Base-by-base conservation (phyloP, 2,113 vertebrate genomes). In the Elaphurus davidianus region DNA sequence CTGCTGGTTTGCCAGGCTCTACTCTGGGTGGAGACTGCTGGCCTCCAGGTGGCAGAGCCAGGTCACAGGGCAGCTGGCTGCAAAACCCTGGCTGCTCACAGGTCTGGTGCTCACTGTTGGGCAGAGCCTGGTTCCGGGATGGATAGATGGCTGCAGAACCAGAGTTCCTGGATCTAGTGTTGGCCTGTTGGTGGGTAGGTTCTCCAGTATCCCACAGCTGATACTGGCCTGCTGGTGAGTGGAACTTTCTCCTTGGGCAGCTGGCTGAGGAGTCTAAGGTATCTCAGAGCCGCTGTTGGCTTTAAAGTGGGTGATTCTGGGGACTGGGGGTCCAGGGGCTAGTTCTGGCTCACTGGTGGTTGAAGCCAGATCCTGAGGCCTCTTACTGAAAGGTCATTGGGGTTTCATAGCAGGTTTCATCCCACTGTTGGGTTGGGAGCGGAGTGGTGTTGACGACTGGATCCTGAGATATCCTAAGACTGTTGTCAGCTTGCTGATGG, bases 381-480 rank as follows among this genome's bases (percentile, higher is more conserved):
- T n/a, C 50, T 54, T 6, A 50, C 28, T 23, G 79, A n/a, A 54
- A 52, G 50, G 50, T 12, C 33, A 33, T 19, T 82, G 50, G 79
- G 6, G 11, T 54, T 33, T 52, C 50, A 33, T 19, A 82, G 50
- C 30, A 21, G 30, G 19, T 54, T 33, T 82, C 79, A 54, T 52
- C 19, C 50, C 79, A 54, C 79, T 33, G 45, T 30, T 50, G 45
- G 16, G 30, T 1, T 0, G 19, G n/a, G 6, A 1, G 9, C 4
- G 0, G 4, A 1, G 27, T 52, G 33, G 8, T 2, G 5, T 36
- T 71, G 67, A 71, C 5, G 0, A 10, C 28, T 81, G 9, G 28
- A 33, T 81, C 28, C 45, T 81, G 28, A 50, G 9, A 50, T 52
- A 52, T 52, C 47, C 78, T 52, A 17, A 81, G 45, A 81, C 78